Percentiles rank a stretch among this genome's conserved stretches.
Evolutionary conservation across 1,140 invertebrate genomes (phyloP).

Genomic region (Drosophila insularis): DNA sequence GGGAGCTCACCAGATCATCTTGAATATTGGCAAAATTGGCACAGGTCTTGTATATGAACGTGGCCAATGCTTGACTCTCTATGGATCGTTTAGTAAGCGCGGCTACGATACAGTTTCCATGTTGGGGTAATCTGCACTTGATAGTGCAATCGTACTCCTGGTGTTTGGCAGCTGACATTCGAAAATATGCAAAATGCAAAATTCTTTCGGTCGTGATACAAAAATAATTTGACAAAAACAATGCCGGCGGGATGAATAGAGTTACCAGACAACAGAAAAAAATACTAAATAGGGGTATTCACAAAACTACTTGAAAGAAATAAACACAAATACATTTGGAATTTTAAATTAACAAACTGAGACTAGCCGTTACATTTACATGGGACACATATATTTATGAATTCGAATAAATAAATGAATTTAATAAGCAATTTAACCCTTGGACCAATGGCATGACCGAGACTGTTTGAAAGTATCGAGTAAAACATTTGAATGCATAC

Average conservation of each 20-base stretch:
- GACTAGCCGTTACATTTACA: no score
- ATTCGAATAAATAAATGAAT: no score
- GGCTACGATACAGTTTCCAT: constrained; percentile 84
- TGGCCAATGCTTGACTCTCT: constrained; percentile 82
- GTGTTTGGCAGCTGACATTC: constrained; percentile 58
- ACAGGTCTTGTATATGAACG: constrained; percentile 84
- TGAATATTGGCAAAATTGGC: constrained; percentile 83
- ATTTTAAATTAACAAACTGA: no score
- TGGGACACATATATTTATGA: no score
- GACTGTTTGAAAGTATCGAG: neutral
- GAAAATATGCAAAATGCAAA: constrained; percentile 4
- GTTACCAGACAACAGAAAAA: neutral
- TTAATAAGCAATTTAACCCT: no score
- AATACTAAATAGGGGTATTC: neutral
- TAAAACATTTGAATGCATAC: neutral
- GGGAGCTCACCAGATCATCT: constrained; percentile 71
- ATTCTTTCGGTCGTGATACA: neutral
- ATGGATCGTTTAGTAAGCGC: constrained; percentile 84
- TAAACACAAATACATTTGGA: no score
- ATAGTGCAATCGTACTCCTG: constrained; percentile 82
- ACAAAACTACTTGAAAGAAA: neutral
- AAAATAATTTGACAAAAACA: constrained; percentile 3
- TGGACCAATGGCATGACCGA: no score
- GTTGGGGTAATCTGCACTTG: constrained; percentile 84
- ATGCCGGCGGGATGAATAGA: neutral